Base-by-base conservation (phyloP, 2,888 invertebrate species). In the Ptilodon capucinus region DNA sequence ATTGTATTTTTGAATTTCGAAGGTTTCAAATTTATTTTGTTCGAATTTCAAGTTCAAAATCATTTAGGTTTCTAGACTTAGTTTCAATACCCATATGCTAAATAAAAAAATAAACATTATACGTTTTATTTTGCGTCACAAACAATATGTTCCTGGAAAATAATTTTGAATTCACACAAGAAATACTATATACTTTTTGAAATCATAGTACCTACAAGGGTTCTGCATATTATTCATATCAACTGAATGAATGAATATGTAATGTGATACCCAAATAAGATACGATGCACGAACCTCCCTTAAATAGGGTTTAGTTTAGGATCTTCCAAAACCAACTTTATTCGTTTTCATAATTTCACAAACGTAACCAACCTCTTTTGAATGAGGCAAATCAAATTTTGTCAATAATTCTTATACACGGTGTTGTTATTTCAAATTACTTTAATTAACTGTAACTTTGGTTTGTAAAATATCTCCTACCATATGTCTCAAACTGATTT, bases 201-300 rank as follows among this genome's bases (percentile, higher is more conserved):
- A 8, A 35, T 14, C 2, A 34, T 9, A 9, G n/a, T 40, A n/a
- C n/a, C n/a, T n/a, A 17, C 25, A 35, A 23, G 13, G 32, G 28
- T 13, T 46, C 19, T 23, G 11, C 18, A 2, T 39, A 43, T 42
- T 32, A 51, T 47, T 49, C 46, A 30, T 42, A 41, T 42, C 23
- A 36, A 34, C 41, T 40, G 44, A 54, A 54, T 49, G 30, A 47
- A 54, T 59, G 41, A 58, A 51, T 58, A 47, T 44, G 18, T 46
- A 39, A 30, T 60, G 23, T 4, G 23, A 2, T 18, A 23, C 16
- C 44, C 39, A 40, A 52, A 44, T 40, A 39, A 18, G 42, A 4
- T n/a, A 38, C 16, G 13, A 23, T 28, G 41, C 34, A 35, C 47
- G 34, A n/a, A 25, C 30, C 39, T 36, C 17, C 14, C 40, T 4